Evolutionary conservation across 1,140 invertebrate species (phyloP).

Genomic region (Trichogramma pretiosum): DNA sequence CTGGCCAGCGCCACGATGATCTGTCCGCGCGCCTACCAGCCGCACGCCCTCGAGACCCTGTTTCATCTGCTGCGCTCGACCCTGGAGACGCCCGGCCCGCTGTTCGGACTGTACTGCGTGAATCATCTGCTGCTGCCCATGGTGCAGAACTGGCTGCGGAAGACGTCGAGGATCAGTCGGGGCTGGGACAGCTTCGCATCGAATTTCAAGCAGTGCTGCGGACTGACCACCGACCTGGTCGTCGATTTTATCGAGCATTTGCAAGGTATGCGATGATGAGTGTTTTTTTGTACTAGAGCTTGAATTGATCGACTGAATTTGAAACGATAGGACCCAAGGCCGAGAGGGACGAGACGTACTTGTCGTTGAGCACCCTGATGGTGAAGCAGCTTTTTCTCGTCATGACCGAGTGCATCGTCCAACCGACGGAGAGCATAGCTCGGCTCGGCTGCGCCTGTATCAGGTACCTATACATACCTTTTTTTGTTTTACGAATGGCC

Average conservation of each 20-base stretch:
- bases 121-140: constrained; percentile 83
- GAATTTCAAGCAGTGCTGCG: constrained; percentile 89
- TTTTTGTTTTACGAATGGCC: too few relatives aligned
- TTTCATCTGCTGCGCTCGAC: constrained; percentile 75
- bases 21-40: constrained; percentile 76
- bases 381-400: constrained; percentile 80
- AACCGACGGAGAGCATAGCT: constrained; percentile 78
- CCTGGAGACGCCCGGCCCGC: constrained; percentile 65
- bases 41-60: constrained; percentile 74
- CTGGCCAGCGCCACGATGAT: constrained; percentile 72
- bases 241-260: constrained; percentile 67
- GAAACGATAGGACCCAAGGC: constrained; percentile 29
- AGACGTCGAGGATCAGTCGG: constrained; percentile 56
- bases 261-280: constrained; percentile 37
- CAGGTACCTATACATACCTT: too few relatives aligned
- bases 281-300: not conserved
- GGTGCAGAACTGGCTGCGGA: constrained; percentile 81
- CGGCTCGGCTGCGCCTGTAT: constrained; percentile 87
- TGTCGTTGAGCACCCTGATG: constrained; percentile 62
- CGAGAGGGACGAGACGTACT: constrained; percentile 29
- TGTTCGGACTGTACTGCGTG: constrained; percentile 81
- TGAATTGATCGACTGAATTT: not conserved
- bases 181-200: constrained; percentile 67
- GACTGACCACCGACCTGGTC: constrained; percentile 81
- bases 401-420: constrained; percentile 81